Base-by-base conservation (phyloP, 2,797 vertebrate species). In the Euthynnus affinis region DNA sequence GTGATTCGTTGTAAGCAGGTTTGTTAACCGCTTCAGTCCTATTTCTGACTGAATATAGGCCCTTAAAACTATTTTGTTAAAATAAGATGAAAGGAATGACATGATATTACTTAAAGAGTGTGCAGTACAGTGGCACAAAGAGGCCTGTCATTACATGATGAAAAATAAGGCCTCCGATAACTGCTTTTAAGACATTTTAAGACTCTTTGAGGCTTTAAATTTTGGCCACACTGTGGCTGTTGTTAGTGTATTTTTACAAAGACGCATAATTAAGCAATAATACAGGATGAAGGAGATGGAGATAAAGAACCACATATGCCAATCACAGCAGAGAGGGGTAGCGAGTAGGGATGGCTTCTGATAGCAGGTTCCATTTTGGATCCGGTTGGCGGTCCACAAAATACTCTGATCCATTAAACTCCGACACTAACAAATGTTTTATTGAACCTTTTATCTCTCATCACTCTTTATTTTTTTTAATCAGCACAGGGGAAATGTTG, bases 91-190 rank as follows among this genome's bases (percentile, higher is more conserved):
- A 46, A 70, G 53, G 18, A 40, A 17, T 34, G 46, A 60, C 27
- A 64, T 3, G 49, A 22, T 80, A 42, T 22, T 58, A 61, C 51
- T 67, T 23, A 9, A 34, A 63, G 34, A 48, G 52, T 27, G 61
- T 32, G 56, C 44, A 70, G 68, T 61, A 32, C 64, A 66, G 60
- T 48, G 52, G 56, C 59, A 74, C 44, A 42, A 4, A 37, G 25
- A 83, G 59, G 71, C 56, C 69, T 76, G 72, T 87, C 62, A 90
- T 87, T 89, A 85, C 68, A 78, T 27, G 59, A 76, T 74, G 71
- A 77, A 71, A 78, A 67, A 74, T 74, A 64, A 74, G 22, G 61
- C 58, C 60, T 70, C 59, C 81, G 78, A 87, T 76, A 57, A 86
- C 74, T 48, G 77, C 29, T 72, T 88, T 73, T 68, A 67, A 68